Evolutionary conservation across 2,113 vertebrate species (phyloP), one percentile per base, ranked within the genome.

Genomic region (Echinops telfairi): DNA sequence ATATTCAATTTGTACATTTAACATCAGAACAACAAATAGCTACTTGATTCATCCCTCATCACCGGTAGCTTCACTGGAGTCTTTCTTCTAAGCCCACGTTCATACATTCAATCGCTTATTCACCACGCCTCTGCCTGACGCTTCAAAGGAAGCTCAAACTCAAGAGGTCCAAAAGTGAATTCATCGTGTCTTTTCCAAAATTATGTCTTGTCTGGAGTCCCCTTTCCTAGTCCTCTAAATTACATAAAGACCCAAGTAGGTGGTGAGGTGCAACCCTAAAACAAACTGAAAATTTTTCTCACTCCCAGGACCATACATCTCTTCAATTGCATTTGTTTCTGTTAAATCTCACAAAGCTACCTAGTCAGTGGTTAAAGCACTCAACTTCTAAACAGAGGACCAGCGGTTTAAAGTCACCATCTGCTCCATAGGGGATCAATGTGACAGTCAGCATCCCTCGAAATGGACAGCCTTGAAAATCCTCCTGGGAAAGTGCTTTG

Each of bases 111-210:
- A 4, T 66, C 66, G 79, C 31, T 12, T 62, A 10, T 23, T 88
- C 36, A 12, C 23, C 17, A 16, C 43, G 23, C 75, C 68, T 76
- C 79, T 9, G 68, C 16, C 25, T 36, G 11, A 58, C 78, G 40
- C n/a, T 38, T 36, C 81, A 89, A 77, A 77, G 15, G 29, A 88
- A 87, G 84, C 77, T 43, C 27, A 92, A 57, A 86, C 3, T 31
- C 81, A 89, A 40, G 16, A 81, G 5, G 16, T 60, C 20, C 58
- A 88, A 88, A 75, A 14, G 58, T 81, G 43, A 97, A 70, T 53
- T 84, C 33, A 62, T 60, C 66, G 22, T 60, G 22, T 84, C 71
- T 27, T 9, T 11, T 88, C 17, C 22, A 40, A 79, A 83, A 79
- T 7, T 29, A 5, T 12, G 88, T 86, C 14, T 83, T 86, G 60